Base-by-base conservation (phyloP, 2,888 invertebrate species). In the Hydrotaea cyrtoneurina region DNA sequence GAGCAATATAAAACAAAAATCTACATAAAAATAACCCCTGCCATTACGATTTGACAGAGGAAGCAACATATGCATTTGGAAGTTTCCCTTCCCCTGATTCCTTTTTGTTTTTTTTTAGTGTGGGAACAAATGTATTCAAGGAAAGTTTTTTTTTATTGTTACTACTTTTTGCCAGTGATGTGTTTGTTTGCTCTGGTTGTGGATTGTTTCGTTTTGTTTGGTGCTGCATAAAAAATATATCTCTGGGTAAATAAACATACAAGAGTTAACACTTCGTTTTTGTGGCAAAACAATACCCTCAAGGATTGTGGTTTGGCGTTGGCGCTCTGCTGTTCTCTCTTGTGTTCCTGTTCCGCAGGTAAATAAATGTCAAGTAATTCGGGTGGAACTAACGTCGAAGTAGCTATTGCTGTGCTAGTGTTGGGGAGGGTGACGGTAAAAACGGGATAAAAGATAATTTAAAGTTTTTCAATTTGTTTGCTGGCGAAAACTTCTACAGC, bases 181-280 rank as follows among this genome's bases (percentile, higher is more conserved):
- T 13, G 2, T 46, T 66, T 2, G 19, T 66, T 21, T 19, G 39
- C 4, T 13, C 8, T 66, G 43, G 66, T 4, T 59, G 4, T 59
- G 19, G 43, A n/a, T 43, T 57, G 26, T 26, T 59, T 59, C 26
- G 26, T 57, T 21, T 8, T 57, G 43, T 23, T 69, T 69, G 19
- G 19, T 36, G 13, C 26, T 64, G 39, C 17, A 66, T 43, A 66
- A 11, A 66, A 19, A 43, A 21, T 69, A 46, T 69, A 69, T 69
- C 69, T 78, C 62, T 71, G 71, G 80, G 57, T 78, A 78, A 76
- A 76, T 84, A 78, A 84, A 81, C 78, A 76, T 62, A 78, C 77
- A 78, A 75, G 74, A 80, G 77, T 71, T 74, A 83, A 83, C 80
- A 83, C 62, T 78, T 71, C 23, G 72, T 73, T 66, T 50, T 59